Conservation (phyloP, 2,113 vertebrate genomes). For the Platycercus adscitus region DNA sequence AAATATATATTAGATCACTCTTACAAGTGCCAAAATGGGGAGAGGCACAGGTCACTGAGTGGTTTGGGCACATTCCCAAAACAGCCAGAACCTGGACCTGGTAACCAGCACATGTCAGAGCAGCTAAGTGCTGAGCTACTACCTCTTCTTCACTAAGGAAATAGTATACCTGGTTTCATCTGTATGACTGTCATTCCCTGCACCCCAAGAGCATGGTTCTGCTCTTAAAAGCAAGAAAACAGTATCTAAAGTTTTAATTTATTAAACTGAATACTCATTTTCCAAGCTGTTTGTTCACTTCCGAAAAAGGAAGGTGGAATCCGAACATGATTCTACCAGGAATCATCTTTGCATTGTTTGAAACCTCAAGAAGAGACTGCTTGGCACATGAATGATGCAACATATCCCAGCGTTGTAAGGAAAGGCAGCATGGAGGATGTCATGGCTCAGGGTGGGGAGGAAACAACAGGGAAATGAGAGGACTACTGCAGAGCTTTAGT, state of each 20-base stretch:
- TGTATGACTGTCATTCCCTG: rapidly evolving
- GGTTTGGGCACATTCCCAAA: not conserved
- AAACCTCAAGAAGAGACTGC: not conserved
- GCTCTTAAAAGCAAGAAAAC: not conserved
- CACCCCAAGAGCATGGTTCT: not conserved
- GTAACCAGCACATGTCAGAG: not conserved
- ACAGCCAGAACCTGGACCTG: not conserved
- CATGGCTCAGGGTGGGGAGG: rapidly evolving
- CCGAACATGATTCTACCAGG: not conserved
- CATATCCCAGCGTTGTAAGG: rapidly evolving
- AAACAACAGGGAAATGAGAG: rapidly evolving
- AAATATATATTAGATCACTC: not conserved
- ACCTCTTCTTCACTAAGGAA: not conserved
- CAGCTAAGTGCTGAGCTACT: not conserved
- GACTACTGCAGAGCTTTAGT: not conserved
- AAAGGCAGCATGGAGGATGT: not conserved
- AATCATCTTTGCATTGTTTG: not conserved
- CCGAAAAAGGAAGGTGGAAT: not conserved
- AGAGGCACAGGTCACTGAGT: not conserved
- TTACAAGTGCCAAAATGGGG: not conserved
- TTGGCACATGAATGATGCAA: not conserved
- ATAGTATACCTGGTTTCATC: not conserved
- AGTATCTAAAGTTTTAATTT: not conserved
- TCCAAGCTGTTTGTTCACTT: not conserved
- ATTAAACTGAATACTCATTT: not conserved